Base-by-base conservation (phyloP, 1,140 invertebrate genomes). In the Liolophura sinensis region DNA sequence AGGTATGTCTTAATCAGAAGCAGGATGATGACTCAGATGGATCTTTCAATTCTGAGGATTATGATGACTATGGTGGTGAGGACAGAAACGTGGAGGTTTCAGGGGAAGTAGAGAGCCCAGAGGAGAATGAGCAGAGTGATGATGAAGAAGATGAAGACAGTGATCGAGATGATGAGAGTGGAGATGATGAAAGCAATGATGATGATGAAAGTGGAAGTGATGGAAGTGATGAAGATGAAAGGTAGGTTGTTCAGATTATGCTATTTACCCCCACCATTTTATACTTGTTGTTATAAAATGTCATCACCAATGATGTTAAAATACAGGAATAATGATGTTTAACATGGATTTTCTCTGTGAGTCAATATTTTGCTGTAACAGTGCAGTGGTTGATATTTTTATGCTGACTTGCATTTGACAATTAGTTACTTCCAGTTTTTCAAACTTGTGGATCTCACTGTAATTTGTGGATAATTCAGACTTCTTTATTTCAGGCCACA, bases 91-190 rank as follows among this genome's bases (percentile, higher is more conserved):
- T 16, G 6, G 50, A n/a, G 22, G 49, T 25, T 59, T 24, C 50
- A 7, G 16, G 12, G 22, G 24, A 15, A 16, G 31, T 12, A 48
- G 15, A 31, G 40, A 67, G 60, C 54, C 46, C n/a, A 20, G 47
- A 55, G 20, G 51, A 48, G 9, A 31, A 22, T 22, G 25, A 57
- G 1, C 47, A 57, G 51, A 62, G 25, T 51, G 31, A 18, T 16
- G 24, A 20, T 22, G 46, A 60, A 7, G 54, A n/a, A 7, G 65
- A 68, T 54, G 65, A 74, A 20, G 62, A 75, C 20, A 66, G 70
- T 18, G 72, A 73, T 25, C 67, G 67, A 16, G 66, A 65, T n/a
- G 62, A 69, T 7, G 54, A 47, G 14, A 62, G 24, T 24, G 31
- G 51, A 9, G 56, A 62, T 31, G 60, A 62, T n/a, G 58, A 31